A percentile compares a stretch with the other conserved stretches of the same genome.
Conservation (phyloP, 2,797 vertebrate species). For the Lycodopsis pacificus region DNA sequence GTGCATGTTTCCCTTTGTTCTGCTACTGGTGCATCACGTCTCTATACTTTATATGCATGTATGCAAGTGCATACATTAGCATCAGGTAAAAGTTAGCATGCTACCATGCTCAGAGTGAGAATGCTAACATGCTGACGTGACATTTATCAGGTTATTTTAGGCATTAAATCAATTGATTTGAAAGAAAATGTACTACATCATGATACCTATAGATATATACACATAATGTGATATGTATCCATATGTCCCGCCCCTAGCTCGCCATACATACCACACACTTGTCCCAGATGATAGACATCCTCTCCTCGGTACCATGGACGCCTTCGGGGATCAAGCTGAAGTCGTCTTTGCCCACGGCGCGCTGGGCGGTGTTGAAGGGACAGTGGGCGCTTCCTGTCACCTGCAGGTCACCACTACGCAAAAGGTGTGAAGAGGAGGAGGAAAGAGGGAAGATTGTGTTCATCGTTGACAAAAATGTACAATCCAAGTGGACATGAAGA, state of each 20-base stretch:
- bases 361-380: conserved; percentile 97
- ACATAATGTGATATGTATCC: neutral
- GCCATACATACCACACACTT: conserved; percentile 91
- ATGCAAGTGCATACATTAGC: neutral
- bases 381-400: conserved; percentile 98
- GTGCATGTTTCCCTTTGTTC: neutral
- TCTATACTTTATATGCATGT: neutral
- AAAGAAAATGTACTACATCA: neutral
- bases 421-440: neutral
- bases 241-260: neutral
- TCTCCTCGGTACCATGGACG: conserved; percentile 96
- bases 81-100: too few species aligned
- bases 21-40: neutral
- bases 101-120: neutral
- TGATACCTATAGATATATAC: neutral
- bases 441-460: neutral
- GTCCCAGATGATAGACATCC: conserved; percentile 98
- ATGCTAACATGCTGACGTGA: neutral
- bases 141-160: neutral
- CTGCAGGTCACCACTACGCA: conserved; percentile 92
- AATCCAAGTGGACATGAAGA: neutral
- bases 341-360: conserved; percentile 98
- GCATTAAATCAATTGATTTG: neutral
- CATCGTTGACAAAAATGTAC: neutral
- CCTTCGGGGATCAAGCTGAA: conserved; percentile 97